Evolutionary conservation across 2,888 invertebrate genomes (phyloP), one percentile per base, ranked within the genome.

Genomic region (Drosophila kanekoi): DNA sequence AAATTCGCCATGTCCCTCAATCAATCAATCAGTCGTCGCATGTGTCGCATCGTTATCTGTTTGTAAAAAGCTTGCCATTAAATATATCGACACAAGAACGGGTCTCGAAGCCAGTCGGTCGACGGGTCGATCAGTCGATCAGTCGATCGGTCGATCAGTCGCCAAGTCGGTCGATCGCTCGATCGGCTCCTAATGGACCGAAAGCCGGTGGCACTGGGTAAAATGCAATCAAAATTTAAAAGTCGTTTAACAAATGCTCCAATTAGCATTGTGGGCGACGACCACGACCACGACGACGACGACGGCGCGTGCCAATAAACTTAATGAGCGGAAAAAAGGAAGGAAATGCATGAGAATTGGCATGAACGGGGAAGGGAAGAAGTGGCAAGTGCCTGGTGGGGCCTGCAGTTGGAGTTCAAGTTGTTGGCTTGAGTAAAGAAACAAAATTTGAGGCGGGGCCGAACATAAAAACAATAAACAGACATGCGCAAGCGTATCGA

Each of bases 201-300:
- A 33, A 70, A 32, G 57, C 49, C 57, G 32, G 48, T 56, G 63
- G 52, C 52, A 72, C 28, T 72, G 57, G 60, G 37, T 13, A 28
- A 43, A 64, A 53, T 58, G 59, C 77, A 76, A 63, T 67, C 67
- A 56, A 67, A 53, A 33, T 62, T 43, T 37, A 59, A 62, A 54
- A 71, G 47, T 65, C 54, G 60, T 62, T 65, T 65, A 80, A 67
- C 71, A 78, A 77, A 80, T 59, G 72, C 60, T 79, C 75, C 78
- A 79, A 79, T 79, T 81, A 81, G 61, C 43, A 35, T 49, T 69
- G 77, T 57, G 64, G 71, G 74, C 58, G 60, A 47, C 40, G 40
- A 28, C 28, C 8, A 23, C 23, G 23, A 23, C 14, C 6, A 18
- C 23, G 38, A 23, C 52, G 28, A 4, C 9, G n/a, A 11, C 10